Base-by-base conservation (phyloP, 2,797 vertebrate genomes). In the Serranus cabrilla region DNA sequence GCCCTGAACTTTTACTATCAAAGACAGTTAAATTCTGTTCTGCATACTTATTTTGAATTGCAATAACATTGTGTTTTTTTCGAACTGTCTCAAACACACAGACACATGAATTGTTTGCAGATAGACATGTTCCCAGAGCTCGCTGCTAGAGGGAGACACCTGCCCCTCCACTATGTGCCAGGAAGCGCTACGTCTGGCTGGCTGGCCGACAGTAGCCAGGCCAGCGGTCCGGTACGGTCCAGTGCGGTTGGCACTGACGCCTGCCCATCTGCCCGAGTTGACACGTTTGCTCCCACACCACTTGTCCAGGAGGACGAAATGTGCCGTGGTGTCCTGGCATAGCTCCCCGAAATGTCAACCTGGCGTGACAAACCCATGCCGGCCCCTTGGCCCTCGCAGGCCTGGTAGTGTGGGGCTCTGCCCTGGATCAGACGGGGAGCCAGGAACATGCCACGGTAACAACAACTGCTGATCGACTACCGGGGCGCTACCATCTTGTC, bases 231-330 rank as follows among this genome's bases (percentile, higher is more conserved):
- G 81, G 86, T 82, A 71, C 59, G 80, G 86, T 92, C 87, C 90
- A 90, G 87, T 81, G 90, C 81, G 59, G 85, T 83, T 94, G 93
- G 92, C 91, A 89, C 87, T 67, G 85, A 91, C 62, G 75, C 77
- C 83, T 81, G 91, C 92, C 95, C 95, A 95, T 94, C 95, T 95
- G 95, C 92, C 93, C 57, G 81, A 81, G 89, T 88, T 89, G 89
- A 90, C 87, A 84, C 82, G 68, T 92, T 86, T 40, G 81, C 87
- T 92, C 93, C 94, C 93, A 86, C 83, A 72, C 85, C 91, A 73
- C 92, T 93, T 92, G 92, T 95, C 92, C 91, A 76, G 88, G 86
- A 89, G 88, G 92, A 90, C 80, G 68, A 87, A 87, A 91, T 88
- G 88, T 92, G 84, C 90, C 71, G 74, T 60, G 79, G 85, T 71